Percentiles rank a stretch among this genome's conserved stretches.
phyloP scores from a whole-genome alignment of 2,888 invertebrate species.

The Apodemia duryi region DNA sequence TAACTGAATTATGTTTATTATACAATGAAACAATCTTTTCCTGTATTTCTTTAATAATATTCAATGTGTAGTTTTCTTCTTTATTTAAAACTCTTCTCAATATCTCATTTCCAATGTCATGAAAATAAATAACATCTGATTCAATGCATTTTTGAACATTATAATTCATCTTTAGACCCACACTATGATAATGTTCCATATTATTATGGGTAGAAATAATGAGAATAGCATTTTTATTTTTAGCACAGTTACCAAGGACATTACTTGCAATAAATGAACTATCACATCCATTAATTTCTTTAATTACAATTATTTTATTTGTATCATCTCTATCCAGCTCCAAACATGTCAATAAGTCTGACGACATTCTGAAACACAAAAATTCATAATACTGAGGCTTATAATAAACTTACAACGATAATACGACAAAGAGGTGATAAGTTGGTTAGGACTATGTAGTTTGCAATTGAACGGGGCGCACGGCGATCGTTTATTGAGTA shows the following conservation, averaged over 20 bases:
- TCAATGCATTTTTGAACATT: conserved; percentile 78
- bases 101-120: conserved; percentile 50
- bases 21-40: conserved; percentile 53
- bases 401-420: conserved; percentile 10
- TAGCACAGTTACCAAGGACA: conserved; percentile 81
- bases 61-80: conserved; percentile 50
- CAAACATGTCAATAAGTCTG: conserved; percentile 81
- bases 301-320: conserved; percentile 81
- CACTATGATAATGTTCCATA: conserved; percentile 85
- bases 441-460: conserved; percentile 1
- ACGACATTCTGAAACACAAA: conserved; percentile 73
- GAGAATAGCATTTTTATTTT: conserved; percentile 79
- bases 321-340: conserved; percentile 80
- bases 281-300: conserved; percentile 85
- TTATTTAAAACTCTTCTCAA: conserved; percentile 40
- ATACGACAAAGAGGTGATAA: background rate
- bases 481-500: conserved; percentile 1
- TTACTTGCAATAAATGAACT: conserved; percentile 85
- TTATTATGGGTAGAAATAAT: conserved; percentile 85
- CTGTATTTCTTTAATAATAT: conserved; percentile 59
- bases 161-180: conserved; percentile 86
- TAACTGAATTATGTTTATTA: conserved; percentile 59
- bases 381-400: background rate
- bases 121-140: conserved; percentile 49
- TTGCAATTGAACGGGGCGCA: background rate